Conservation (phyloP, 2,797 vertebrate genomes). For the Poecilia wingei region DNA sequence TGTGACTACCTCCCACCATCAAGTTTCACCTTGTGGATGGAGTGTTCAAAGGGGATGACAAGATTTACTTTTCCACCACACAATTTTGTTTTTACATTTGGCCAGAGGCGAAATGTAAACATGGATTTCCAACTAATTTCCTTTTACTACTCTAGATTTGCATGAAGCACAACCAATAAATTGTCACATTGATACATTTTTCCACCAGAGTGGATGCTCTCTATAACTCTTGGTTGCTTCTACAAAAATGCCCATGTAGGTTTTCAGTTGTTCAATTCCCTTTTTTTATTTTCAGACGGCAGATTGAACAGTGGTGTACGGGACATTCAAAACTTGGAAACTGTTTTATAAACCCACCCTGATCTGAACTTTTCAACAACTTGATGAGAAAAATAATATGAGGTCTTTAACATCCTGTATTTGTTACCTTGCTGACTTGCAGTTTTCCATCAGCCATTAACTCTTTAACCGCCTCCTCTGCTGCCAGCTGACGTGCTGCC, state of each 20-base stretch:
- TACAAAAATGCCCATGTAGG: background rate
- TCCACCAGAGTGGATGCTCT: background rate
- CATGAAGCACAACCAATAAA: background rate
- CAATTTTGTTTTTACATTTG: background rate
- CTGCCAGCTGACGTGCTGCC: conserved; percentile 92
- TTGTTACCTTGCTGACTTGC: conserved; percentile 82
- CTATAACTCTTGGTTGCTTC: background rate
- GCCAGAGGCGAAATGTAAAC: background rate
- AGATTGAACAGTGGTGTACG: background rate
- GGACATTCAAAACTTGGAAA: background rate
- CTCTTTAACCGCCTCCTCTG: conserved; percentile 92
- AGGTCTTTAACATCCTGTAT: background rate
- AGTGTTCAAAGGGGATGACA: background rate
- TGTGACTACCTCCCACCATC: background rate
- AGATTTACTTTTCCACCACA: background rate
- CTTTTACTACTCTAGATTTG: background rate
- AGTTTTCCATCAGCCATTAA: conserved; percentile 85
- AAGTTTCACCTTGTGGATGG: background rate
- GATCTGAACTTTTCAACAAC: background rate
- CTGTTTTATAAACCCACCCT: background rate
- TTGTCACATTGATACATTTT: background rate
- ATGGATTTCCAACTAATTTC: background rate
- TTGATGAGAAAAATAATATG: background rate
- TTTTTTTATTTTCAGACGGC: background rate
- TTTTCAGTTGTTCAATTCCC: background rate